Evolutionary conservation across 2,113 vertebrate genomes (phyloP).

Genomic region (Grantiella picta): DNA sequence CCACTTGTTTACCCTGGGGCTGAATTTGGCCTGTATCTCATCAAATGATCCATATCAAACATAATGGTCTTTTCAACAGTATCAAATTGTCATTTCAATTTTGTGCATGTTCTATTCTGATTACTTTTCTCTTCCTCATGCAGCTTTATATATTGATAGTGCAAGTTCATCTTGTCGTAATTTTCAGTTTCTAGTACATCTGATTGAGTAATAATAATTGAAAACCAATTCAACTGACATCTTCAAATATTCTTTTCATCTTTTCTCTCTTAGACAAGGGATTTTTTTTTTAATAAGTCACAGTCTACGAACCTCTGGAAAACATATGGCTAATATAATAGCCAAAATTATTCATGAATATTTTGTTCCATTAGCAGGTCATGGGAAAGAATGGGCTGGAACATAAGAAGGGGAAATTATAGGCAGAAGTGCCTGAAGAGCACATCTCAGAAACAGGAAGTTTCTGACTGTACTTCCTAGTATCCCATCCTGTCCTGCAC

Average conservation of each 20-base stretch:
- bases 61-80: constrained; percentile 11
- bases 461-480: background rate
- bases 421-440: background rate
- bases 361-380: background rate
- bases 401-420: background rate
- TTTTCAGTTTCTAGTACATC: background rate
- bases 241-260: background rate
- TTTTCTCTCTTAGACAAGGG: background rate
- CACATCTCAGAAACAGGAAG: background rate
- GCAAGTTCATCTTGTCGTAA: background rate
- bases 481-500: background rate
- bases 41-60: constrained; percentile 22
- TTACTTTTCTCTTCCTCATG: background rate
- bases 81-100: constrained; percentile 12
- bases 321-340: background rate
- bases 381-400: background rate
- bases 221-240: background rate
- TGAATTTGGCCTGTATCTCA: background rate
- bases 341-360: background rate
- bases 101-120: background rate
- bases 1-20: background rate
- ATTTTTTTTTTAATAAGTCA: background rate
- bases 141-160: background rate
- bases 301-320: background rate
- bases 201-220: background rate